Evolutionary conservation across 2,113 vertebrate species (phyloP), one percentile per base, ranked within the genome.

Genomic region (Carollia perspicillata): DNA sequence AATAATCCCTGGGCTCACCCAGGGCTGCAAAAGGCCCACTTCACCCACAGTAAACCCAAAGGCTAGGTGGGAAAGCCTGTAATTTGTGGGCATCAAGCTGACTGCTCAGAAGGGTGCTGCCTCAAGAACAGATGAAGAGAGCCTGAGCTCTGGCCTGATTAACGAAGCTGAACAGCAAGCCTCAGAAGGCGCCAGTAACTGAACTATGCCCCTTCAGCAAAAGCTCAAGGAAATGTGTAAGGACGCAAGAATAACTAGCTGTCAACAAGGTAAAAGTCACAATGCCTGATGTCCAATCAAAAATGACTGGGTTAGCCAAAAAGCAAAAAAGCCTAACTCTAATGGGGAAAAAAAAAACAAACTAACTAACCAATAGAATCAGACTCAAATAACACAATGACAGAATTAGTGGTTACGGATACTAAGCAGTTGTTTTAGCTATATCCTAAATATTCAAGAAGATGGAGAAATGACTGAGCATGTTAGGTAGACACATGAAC

Each of bases 1-100:
- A 78, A 33, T 7, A 30, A 23, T 1, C 14, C 30, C 8, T 0
- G 0, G 37, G 42, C 8, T 33, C 30, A 33, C 68, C 49, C 58
- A 23, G 49, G 8, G 18, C 6, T 23, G 11, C 53, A 12, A 28
- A 44, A 1, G 11, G 28, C 4, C 66, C 60, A 28, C 26, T 16
- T 18, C 16, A 18, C 20, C 55, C 12, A 20, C 5, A 58, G 33
- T 17, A 30, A 77, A 30, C 8, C n/a, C 12, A 74, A 30, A 3
- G 37, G 55, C 47, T 26, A 2, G 42, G 6, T 7, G 69, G 40
- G 58, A 60, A 58, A 75, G 75, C 75, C 22, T 40, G 23, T 69
- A 37, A 40, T 16, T 53, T 23, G 2, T 0, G 2, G 40, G n/a
- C 47, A 17, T 7, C 2, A 17, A 17, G 74, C 20, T 3, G 26